Conservation (phyloP, 2,888 invertebrate genomes). For the Euclidia mi region DNA sequence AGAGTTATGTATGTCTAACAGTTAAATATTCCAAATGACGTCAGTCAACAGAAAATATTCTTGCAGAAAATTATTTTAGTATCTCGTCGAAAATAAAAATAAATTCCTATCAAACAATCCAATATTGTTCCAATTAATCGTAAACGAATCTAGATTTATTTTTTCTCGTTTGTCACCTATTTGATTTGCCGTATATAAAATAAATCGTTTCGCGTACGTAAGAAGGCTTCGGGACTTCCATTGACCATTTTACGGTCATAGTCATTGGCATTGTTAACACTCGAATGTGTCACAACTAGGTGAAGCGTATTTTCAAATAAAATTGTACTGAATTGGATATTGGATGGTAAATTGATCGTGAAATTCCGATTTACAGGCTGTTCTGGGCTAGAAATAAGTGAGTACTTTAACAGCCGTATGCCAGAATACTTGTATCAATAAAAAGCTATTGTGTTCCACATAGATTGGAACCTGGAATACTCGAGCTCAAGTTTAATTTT, state of each 20-base stretch:
- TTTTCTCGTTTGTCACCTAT: constrained; percentile 8
- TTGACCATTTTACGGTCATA: constrained; percentile 53
- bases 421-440: no score
- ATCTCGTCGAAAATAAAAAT: no score
- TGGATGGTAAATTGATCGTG: constrained; percentile 39
- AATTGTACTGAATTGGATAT: constrained; percentile 47
- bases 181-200: constrained; percentile 15
- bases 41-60: no score
- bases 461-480: no score
- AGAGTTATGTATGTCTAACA: no score
- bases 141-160: constrained; percentile 10
- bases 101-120: neutral
- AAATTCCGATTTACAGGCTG: constrained; percentile 35
- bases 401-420: constrained; percentile 28
- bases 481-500: no score
- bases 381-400: constrained; percentile 19
- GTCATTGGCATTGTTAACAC: constrained; percentile 39
- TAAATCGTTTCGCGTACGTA: constrained; percentile 9
- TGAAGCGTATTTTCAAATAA: constrained; percentile 33
- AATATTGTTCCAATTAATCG: constrained; percentile 6
- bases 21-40: no score
- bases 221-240: constrained; percentile 30
- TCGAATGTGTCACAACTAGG: constrained; percentile 33
- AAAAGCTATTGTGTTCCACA: no score
- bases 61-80: no score